Base-by-base conservation (phyloP, 2,888 invertebrate species). In the Crepidodera aurea region DNA sequence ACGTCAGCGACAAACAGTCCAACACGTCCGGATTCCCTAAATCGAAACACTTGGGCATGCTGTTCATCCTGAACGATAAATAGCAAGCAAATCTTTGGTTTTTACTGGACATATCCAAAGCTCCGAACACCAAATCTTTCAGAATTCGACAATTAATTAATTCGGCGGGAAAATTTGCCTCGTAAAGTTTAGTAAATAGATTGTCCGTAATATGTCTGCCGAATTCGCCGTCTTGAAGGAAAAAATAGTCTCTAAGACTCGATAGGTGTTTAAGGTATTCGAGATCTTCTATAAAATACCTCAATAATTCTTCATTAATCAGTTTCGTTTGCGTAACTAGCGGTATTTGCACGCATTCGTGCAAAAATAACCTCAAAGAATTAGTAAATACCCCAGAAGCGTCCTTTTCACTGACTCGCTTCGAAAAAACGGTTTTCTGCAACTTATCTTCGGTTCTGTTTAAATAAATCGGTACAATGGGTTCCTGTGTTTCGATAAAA, bases 181-280 rank as follows among this genome's bases (percentile, higher is more conserved):
- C 84, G 56, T 88, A 87, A 51, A 92, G 77, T 65, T 87, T 87
- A 0, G 84, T 82, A 67, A 91, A 90, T 60, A 93, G 79, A 66
- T 88, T 89, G 51, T 87, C 85, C 29, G 90, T 90, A 12, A 93
- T 86, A 68, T 87, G 87, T 27, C 86, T 86, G 0, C 89, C 88
- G 77, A 92, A 93, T 78, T 92, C 91, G 0, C 92, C 92, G 69
- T 93, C 91, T 83, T 91, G 84, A 18, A 92, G 77, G 71, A 93
- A 92, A 77, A 89, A 93, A 72, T 90, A 92, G 74, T 90, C 88
- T 44, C 90, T 85, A n/a, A 93, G 79, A 77, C 89, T 89, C 42
- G 86, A 86, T 67, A 92, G 83, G 79, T 93, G 91, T 15, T 88
- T 85, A 34, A 91, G 83, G 76, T 90, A 85, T 51, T 89, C 87